Evolutionary conservation across 92 coral and sea anemone genomes (phyloP), one percentile per base, ranked within the genome.

Genomic region (Epizoanthus illoricatus): DNA sequence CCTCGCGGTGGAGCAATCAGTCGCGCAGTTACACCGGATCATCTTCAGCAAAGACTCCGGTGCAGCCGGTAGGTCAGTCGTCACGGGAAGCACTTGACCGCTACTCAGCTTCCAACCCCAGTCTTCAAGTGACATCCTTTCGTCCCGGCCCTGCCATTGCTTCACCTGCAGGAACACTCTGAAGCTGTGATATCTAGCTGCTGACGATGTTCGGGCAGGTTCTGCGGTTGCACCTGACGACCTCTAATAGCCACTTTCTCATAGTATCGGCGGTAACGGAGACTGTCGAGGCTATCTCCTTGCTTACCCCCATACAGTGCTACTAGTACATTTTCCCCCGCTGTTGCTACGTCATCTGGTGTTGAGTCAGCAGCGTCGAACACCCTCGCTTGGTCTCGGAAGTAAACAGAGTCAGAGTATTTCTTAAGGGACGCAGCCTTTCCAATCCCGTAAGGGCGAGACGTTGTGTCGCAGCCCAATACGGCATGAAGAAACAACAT

Each of bases 1-100:
- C 41, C 88, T 67, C 74, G 52, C 78, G 66, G 85, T 80, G 41
- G 87, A 74, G 84, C 95, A 86, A 65, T 79, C 87, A 2, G 84
- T 18, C 20, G 76, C 28, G 74, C 90, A 88, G 81, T 90, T 90
- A 57, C 85, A 88, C 23, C 90, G 39, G 5, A 87, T 55, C 69
- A 90, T 85, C 71, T 75, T 73, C 42, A 90, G 84, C 54, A 90
- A 74, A 18, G 41, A 43, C 69, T 90, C 83, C 0, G 85, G 90
- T 19, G 88, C 88, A 39, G 88, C 81, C 16, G 84, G 85, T 54
- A 55, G 54, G 71, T 86, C 87, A 18, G 88, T 89, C 66, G 73
- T 81, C 24, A 71, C 57, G 41, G 88, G 86, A 21, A 79, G 17
- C 21, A 57, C 83, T 19, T 84, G 84, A n/a, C 78, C 74, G 54